Evolutionary conservation across 2,888 invertebrate species (phyloP).

Genomic region (Drosophila fungiperda): DNA sequence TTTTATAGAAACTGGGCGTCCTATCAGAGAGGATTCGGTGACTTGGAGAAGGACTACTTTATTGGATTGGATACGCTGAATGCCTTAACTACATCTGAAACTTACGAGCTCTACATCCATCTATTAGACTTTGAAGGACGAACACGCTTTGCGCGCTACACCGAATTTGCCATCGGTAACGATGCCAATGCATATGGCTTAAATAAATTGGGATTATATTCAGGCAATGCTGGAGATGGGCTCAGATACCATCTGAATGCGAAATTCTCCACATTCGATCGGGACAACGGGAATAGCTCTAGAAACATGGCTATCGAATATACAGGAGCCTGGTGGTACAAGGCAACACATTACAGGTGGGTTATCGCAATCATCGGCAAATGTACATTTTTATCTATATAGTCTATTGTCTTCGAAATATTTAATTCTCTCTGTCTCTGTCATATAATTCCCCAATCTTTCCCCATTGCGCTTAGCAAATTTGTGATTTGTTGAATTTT

Average conservation of each 20-base stretch:
- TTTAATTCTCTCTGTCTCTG: background rate
- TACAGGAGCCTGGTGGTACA: slow-evolving; percentile 91
- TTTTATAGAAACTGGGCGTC: slow-evolving; percentile 33
- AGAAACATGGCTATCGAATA: slow-evolving; percentile 88
- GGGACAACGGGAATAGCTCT: slow-evolving; percentile 89
- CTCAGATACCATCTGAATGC: slow-evolving; percentile 88
- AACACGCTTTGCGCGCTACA: slow-evolving; percentile 87
- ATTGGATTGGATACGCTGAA: slow-evolving; percentile 89
- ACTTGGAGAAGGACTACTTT: slow-evolving; percentile 86
- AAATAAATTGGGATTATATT: slow-evolving; percentile 87
- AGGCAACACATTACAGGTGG: slow-evolving; percentile 43
- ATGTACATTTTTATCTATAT: background rate
- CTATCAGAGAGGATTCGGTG: slow-evolving; percentile 37
- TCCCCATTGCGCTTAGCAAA: no score
- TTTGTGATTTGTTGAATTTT: background rate
- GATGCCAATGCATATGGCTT: slow-evolving; percentile 88
- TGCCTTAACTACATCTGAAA: slow-evolving; percentile 80
- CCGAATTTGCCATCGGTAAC: slow-evolving; percentile 88
- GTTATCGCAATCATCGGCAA: background rate
- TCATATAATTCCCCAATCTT: no score
- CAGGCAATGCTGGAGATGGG: slow-evolving; percentile 89
- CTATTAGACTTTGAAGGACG: slow-evolving; percentile 87
- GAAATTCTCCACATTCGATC: slow-evolving; percentile 89
- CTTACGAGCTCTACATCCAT: slow-evolving; percentile 87
- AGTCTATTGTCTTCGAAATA: slow-evolving; percentile 85